Base-by-base conservation (phyloP, 2,888 invertebrate species). In the Octodonta nipae region DNA sequence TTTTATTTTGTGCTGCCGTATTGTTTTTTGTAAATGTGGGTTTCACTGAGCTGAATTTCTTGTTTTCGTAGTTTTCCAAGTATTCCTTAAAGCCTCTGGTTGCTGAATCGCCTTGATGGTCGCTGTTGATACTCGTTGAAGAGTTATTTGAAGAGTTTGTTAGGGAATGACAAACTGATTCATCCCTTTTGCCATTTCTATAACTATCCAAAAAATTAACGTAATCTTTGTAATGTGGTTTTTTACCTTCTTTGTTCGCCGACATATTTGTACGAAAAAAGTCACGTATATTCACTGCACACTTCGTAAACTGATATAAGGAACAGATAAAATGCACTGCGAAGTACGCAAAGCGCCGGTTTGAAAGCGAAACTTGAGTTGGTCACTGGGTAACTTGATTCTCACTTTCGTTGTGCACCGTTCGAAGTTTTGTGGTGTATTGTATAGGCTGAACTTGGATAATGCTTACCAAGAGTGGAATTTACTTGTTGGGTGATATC, bases 181-280 rank as follows among this genome's bases (percentile, higher is more conserved):
- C 39, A 35, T 50, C 44, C 37, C 46, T 48, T 41, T 46, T 53
- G 15, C 44, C 46, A 25, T 43, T 47, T 16, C 46, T 51, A 40
- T 56, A 58, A 33, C 40, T 49, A 27, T 47, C 52, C 37, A 58
- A 41, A 42, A 56, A 58, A 24, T 48, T 51, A 17, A 54, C 50
- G 41, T 58, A 58, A 29, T 55, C 54, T 35, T 52, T 56, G 41
- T 57, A 58, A 17, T 46, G 42, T 1, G 45, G 45, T 25, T 41
- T 47, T 33, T 42, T 44, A 13, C 32, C 40, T 10, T 32, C 35
- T 34, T 40, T 42, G 30, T 40, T 33, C 10, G 37, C 35, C 22
- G 44, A 22, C 22, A 6, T 20, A n/a, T n/a, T n/a, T n/a, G n/a
- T n/a, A n/a, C n/a, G n/a, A 2, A 2, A 27, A 20, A 20, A 24